A percentile compares a stretch with the other conserved stretches of the same genome.
These are phyloP conservation scores for Lumbricus terrestris DNA, from an alignment of 2,888 invertebrate genomes.

Conservation along the genomic window DNA sequence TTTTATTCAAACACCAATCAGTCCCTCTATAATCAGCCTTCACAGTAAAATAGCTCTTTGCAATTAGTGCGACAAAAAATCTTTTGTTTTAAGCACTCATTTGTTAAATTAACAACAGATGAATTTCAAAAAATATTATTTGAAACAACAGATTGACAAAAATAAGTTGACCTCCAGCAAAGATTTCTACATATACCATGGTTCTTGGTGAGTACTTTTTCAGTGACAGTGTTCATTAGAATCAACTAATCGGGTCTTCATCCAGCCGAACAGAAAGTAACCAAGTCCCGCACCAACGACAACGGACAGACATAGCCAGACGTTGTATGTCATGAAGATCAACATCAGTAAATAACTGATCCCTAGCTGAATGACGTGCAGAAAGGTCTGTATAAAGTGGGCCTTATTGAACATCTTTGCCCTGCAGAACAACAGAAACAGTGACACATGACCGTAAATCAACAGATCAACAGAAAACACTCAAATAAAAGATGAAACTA, in stretches of 20 bases:
- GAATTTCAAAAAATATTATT: background rate
- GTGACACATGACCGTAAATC: background rate
- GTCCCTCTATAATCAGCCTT: background rate
- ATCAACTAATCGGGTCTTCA: slow-evolving; percentile 80
- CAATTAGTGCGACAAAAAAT: background rate
- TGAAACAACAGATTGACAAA: background rate
- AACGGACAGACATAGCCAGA: slow-evolving; percentile 87
- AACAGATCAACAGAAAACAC: background rate
- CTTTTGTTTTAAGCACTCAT: background rate
- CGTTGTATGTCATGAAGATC: slow-evolving; percentile 94
- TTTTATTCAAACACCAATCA: too few relatives aligned
- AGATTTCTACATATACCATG: background rate
- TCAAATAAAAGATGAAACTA: background rate
- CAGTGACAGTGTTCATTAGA: slow-evolving; percentile 91
- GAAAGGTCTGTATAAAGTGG: slow-evolving; percentile 80
- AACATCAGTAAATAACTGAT: slow-evolving; percentile 90
- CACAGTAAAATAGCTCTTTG: background rate
- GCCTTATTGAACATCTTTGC: slow-evolving; percentile 70
- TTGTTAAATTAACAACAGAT: background rate
- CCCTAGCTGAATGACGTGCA: slow-evolving; percentile 84
- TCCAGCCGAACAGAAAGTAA: slow-evolving; percentile 92
- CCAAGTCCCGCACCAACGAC: slow-evolving; percentile 83
- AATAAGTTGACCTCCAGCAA: background rate
- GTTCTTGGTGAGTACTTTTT: slow-evolving; percentile 10
- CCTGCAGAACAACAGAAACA: slow-evolving; percentile 61